A percentile compares a stretch with the other conserved stretches of the same genome.
phyloP scores from a whole-genome alignment of 92 coral and sea anemone genomes.

The Bergia sp. region DNA sequence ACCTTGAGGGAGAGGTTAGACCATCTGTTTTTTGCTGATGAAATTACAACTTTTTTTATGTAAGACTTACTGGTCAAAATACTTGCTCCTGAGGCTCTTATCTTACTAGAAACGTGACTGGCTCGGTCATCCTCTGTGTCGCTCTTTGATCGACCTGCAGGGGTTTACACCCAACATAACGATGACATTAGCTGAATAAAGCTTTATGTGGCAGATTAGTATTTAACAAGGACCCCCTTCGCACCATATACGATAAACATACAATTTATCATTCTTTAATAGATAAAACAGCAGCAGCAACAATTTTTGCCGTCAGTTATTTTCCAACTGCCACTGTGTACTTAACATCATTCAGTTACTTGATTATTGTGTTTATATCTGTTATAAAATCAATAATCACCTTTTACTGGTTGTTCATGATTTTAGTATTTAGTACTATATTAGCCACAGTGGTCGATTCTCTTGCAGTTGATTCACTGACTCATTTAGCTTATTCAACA shows the following conservation, averaged over 20 bases:
- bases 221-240: not conserved
- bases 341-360: not conserved
- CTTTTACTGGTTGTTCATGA: too few species aligned
- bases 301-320: too few species aligned
- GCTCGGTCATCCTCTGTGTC: constrained; percentile 93
- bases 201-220: not conserved
- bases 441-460: not conserved
- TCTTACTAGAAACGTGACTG: constrained; percentile 73
- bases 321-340: not conserved
- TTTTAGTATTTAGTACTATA: not conserved
- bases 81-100: constrained; percentile 40
- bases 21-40: not conserved
- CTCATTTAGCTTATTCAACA: not conserved
- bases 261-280: not conserved
- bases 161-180: not conserved
- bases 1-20: too few species aligned
- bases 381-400: not conserved
- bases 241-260: not conserved
- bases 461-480: constrained; percentile 32
- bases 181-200: not conserved
- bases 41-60: not conserved
- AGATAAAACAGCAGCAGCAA: not conserved
- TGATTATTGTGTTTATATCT: not conserved
- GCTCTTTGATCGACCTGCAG: constrained; percentile 95
- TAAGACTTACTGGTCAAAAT: constrained; percentile 29